Conservation (phyloP, 2,888 invertebrate species). For the Eupithecia insigniata region DNA sequence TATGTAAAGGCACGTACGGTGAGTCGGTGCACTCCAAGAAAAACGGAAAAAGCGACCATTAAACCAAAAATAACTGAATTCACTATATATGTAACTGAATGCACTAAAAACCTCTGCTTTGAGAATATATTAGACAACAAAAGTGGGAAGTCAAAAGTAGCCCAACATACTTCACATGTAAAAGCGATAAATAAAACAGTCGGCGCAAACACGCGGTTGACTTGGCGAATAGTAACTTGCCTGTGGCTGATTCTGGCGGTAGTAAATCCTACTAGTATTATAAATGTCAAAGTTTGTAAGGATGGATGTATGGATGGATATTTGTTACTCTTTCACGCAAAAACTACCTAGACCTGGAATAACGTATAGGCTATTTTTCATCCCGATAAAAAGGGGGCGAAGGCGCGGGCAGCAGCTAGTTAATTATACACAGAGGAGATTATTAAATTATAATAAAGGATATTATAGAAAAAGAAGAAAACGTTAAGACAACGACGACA, state of each 20-base stretch:
- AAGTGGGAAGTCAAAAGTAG: background rate
- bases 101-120: background rate
- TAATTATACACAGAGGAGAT: too few relatives aligned
- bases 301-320: too few relatives aligned
- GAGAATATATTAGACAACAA: background rate
- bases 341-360: too few relatives aligned
- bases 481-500: background rate
- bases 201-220: background rate
- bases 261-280: too few relatives aligned
- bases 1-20: background rate
- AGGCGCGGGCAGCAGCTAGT: too few relatives aligned
- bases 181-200: background rate
- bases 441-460: too few relatives aligned
- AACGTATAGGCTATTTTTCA: too few relatives aligned
- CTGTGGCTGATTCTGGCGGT: background rate
- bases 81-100: too few relatives aligned
- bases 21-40: background rate
- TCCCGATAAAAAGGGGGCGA: too few relatives aligned
- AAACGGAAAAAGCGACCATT: background rate
- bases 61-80: background rate
- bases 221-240: background rate
- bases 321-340: too few relatives aligned
- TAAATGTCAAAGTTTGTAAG: too few relatives aligned
- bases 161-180: background rate
- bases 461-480: too few relatives aligned